Base-by-base conservation (phyloP, 2,113 vertebrate genomes). In the Zosterops japonicus region DNA sequence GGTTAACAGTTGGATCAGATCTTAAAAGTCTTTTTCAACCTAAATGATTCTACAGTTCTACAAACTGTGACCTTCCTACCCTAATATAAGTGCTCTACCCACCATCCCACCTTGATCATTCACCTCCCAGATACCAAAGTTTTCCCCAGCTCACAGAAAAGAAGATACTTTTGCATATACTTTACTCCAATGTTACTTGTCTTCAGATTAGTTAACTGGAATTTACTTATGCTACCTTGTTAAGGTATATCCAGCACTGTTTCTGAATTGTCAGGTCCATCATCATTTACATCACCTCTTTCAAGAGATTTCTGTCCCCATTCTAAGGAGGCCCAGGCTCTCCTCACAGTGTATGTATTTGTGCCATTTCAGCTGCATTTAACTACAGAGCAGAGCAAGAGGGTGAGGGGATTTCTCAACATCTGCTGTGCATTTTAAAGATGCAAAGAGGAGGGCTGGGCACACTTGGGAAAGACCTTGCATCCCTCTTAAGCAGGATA, bases 311-410 rank as follows among this genome's bases (percentile, higher is more conserved):
- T 56, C 70, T 74, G 52, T 3, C 14, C 11, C 23, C 33, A 10
- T 12, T 56, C 29, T 46, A n/a, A 49, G 36, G 1, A 47, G 35
- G 33, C 4, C 21, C n/a, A 50, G 42, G 36, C 55, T 33, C 47
- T 59, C 33, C 77, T 19, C 17, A 1, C 17, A 1, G 42, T 8
- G 19, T 12, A 33, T 2, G 0, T 4, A 12, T 27, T 31, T 31
- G 7, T 18, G n/a, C 35, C 17, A 12, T 36, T 65, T 68, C 61
- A 91, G 65, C 49, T 84, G 29, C 33, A 63, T 19, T 50, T 23
- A 33, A 53, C 31, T 27, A 27, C 27, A 60, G 47, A 75, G 16
- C 5, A 0, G 0, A 87, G 33, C 71, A 47, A 69, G 35, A 1
- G 0, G 9, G 14, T 8, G 13, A 78, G 23, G 42, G 33, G 31